Conservation (phyloP, 2,888 invertebrate species). For the Platycnemis pennipes region DNA sequence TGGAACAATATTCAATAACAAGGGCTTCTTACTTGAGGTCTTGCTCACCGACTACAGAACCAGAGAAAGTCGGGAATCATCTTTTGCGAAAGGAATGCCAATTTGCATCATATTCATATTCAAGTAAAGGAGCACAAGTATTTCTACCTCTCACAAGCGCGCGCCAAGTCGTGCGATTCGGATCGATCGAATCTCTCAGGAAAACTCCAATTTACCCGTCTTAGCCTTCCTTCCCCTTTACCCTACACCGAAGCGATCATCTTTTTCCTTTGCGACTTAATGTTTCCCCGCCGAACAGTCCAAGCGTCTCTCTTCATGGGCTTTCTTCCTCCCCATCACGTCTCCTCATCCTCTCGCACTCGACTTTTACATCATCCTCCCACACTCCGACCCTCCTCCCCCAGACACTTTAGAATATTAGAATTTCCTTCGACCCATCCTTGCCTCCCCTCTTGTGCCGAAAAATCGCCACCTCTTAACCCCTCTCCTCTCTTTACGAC, state of each 20-base stretch:
- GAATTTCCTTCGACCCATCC: not conserved
- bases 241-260: not conserved
- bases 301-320: conserved; percentile 3
- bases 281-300: not conserved
- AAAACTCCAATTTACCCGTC: not conserved
- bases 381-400: not conserved
- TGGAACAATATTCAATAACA: no score
- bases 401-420: conserved; percentile 8
- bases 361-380: not conserved
- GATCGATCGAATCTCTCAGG: not conserved
- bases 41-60: no score
- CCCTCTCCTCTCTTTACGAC: not conserved
- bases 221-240: not conserved
- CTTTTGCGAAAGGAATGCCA: not conserved
- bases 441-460: not conserved
- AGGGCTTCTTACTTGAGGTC: no score
- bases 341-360: not conserved
- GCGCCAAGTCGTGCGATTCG: not conserved
- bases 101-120: not conserved
- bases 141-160: not conserved
- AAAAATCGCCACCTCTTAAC: not conserved
- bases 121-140: not conserved
- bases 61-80: not conserved
- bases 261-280: not conserved
- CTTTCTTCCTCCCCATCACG: not conserved